Percentiles rank a stretch among this genome's conserved stretches.
These are phyloP conservation scores for Tokudaia tokunoshimensis DNA, from an alignment of 2,797 vertebrate genomes.

Conservation along the genomic window DNA sequence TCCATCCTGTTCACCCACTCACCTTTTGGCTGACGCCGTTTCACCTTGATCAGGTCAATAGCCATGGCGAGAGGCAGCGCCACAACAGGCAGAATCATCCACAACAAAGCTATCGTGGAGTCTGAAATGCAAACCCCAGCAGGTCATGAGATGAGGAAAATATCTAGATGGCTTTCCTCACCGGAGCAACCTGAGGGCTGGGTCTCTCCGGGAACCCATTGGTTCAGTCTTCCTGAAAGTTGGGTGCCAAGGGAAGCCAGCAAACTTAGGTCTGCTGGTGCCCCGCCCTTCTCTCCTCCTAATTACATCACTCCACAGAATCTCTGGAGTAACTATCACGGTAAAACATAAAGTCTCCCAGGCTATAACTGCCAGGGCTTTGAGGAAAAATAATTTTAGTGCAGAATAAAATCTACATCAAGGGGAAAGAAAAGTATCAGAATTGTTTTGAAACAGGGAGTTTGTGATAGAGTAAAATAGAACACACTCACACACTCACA, in stretches of 20 bases:
- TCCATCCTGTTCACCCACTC: not conserved
- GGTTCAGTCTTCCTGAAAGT: not conserved
- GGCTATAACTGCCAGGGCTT: not conserved
- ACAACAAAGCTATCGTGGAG: not conserved
- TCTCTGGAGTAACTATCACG: not conserved
- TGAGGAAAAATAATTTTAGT: conserved; percentile 23
- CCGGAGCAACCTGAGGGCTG: not conserved
- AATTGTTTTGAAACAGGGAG: not conserved
- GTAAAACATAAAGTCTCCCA: not conserved
- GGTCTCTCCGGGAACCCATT: not conserved
- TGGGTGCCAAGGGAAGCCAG: not conserved
- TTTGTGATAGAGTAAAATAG: not conserved
- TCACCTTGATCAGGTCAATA: not conserved
- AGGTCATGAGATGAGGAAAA: not conserved
- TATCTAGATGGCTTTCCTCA: not conserved
- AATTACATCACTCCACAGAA: not conserved
- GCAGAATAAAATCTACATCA: not conserved
- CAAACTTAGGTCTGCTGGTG: not conserved
- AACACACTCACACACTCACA: not conserved
- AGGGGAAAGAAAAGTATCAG: not conserved
- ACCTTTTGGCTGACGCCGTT: not conserved
- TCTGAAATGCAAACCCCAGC: conserved; percentile 69
- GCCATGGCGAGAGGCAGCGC: not conserved
- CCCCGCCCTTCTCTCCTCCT: not conserved
- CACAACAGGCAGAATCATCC: not conserved